Conservation (phyloP, 2,113 vertebrate species). For the Physeter macrocephalus region DNA sequence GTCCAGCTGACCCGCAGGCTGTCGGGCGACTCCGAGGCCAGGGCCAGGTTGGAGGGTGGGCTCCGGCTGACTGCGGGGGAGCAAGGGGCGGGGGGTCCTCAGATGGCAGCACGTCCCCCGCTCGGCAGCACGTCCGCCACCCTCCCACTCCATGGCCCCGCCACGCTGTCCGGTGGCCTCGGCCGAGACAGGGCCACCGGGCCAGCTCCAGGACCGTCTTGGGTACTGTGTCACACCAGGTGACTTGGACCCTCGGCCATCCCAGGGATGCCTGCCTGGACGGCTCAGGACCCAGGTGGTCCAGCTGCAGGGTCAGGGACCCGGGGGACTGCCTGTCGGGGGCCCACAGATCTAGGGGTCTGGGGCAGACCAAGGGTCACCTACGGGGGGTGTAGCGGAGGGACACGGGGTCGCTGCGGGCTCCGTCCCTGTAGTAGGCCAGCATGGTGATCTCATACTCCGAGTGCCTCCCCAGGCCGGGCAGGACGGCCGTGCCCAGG, state of each 20-base stretch:
- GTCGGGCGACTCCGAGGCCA: conserved; percentile 85
- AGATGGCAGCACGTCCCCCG: rapidly evolving
- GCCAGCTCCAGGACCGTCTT: background rate
- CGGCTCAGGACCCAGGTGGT: background rate
- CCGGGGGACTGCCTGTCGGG: too few species aligned
- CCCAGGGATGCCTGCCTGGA: background rate
- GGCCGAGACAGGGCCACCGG: background rate
- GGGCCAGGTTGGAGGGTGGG: conserved; percentile 83
- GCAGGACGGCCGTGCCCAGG: conserved; percentile 81
- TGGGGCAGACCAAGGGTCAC: conserved; percentile 60
- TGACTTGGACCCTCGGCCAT: background rate
- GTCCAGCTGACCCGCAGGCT: conserved; percentile 88
- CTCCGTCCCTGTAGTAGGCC: conserved; percentile 90
- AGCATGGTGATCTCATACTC: conserved; percentile 94
- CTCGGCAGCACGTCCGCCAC: background rate
- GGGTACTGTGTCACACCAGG: background rate
- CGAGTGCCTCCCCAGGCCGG: conserved; percentile 85
- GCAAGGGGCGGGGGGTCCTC: background rate
- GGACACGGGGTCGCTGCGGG: conserved; percentile 89
- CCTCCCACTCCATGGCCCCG: background rate
- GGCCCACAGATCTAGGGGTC: background rate
- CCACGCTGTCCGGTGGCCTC: background rate
- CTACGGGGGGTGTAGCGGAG: conserved; percentile 89
- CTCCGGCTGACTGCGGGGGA: conserved; percentile 80
- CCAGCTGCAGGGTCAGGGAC: background rate